Conservation (phyloP, 2,797 vertebrate species). For the Myotis findleyi region DNA sequence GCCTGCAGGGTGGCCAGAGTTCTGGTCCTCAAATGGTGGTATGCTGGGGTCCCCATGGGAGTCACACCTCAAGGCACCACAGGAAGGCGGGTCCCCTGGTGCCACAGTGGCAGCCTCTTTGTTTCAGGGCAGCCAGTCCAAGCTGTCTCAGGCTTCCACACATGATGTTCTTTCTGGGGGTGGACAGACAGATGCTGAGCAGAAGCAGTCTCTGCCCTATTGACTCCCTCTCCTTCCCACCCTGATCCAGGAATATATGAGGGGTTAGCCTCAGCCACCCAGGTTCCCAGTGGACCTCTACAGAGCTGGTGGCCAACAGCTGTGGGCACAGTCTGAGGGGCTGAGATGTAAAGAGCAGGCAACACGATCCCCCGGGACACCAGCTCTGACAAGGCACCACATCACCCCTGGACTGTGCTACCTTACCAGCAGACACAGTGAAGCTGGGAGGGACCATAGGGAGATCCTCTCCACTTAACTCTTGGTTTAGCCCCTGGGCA, state of each 20-base stretch:
- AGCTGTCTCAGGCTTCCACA: too few relatives aligned
- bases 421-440: not conserved
- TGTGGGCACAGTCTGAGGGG: not conserved
- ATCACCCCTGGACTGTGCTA: not conserved
- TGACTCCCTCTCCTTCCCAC: rapidly evolving
- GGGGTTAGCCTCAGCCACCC: not conserved
- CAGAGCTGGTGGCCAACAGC: too few relatives aligned
- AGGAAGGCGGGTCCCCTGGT: not conserved
- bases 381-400: not conserved
- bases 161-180: too few relatives aligned
- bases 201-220: not conserved
- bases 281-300: not conserved
- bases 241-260: not conserved
- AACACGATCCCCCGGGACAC: rapidly evolving
- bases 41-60: not conserved
- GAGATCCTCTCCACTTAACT: not conserved
- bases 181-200: not conserved
- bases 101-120: not conserved
- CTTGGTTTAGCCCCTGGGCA: not conserved
- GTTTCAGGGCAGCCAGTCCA: not conserved
- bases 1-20: not conserved
- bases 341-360: not conserved
- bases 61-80: not conserved
- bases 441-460: not conserved
- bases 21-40: not conserved